phyloP scores from a whole-genome alignment of 92 coral and sea anemone species.

The Parazoanthus swiftii region DNA sequence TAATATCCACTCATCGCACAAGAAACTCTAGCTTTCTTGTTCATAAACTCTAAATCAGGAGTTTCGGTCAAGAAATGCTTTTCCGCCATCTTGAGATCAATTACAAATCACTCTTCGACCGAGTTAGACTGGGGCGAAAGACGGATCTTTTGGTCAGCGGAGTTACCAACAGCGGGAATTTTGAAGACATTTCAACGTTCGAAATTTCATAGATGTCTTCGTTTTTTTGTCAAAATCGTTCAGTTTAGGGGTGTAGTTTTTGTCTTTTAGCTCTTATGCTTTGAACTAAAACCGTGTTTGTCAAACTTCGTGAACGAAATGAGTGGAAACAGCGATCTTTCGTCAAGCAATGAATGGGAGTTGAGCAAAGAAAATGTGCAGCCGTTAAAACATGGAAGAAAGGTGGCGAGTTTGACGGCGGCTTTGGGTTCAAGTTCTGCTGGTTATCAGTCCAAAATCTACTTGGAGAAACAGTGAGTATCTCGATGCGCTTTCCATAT shows the following conservation, averaged over 20 bases:
- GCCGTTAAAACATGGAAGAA: conserved; percentile 92
- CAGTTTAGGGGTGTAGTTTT: background rate
- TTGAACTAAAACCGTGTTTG: background rate
- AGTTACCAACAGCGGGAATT: conserved; percentile 61
- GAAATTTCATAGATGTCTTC: conserved; percentile 23
- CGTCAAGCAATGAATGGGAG: conserved; percentile 91
- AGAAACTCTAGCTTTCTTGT: conserved; percentile 22
- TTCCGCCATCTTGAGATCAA: conserved; percentile 63
- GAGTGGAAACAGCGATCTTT: conserved; percentile 61
- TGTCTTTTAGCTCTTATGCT: background rate
- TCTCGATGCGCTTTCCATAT: background rate
- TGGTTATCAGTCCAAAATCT: conserved; percentile 76
- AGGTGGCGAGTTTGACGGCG: conserved; percentile 83
- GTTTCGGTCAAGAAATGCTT: conserved; percentile 64
- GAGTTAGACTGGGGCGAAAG: conserved; percentile 20
- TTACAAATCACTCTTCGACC: conserved; percentile 3
- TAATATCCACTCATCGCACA: conserved; percentile 10
- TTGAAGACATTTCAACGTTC: conserved; percentile 63
- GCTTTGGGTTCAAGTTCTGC: conserved; percentile 83
- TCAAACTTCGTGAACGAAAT: conserved; percentile 21
- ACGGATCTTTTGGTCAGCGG: conserved; percentile 14
- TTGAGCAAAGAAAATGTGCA: conserved; percentile 96
- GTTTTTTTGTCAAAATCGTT: conserved; percentile 29
- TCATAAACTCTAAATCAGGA: conserved; percentile 21
- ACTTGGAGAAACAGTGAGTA: conserved; percentile 88